Conservation (phyloP, 2,113 vertebrate genomes). For the Scolopax mira region DNA sequence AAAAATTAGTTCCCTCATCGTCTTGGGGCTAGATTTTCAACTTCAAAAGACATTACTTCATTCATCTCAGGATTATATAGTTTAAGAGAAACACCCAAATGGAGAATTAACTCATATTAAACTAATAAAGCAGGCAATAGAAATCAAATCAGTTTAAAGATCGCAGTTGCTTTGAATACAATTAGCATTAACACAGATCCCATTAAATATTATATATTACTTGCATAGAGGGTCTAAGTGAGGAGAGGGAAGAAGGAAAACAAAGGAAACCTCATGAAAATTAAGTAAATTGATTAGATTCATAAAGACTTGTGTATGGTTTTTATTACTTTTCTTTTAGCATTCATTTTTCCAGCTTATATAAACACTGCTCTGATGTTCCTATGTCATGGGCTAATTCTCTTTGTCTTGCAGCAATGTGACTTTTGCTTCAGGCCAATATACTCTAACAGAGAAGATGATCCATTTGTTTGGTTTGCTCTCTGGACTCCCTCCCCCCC, state of each 20-base stretch:
- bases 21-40: not conserved
- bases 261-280: not conserved
- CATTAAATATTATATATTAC: conserved; percentile 13
- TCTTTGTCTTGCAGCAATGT: not conserved
- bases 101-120: conserved; percentile 56
- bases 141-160: conserved; percentile 51
- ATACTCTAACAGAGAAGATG: not conserved
- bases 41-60: conserved; percentile 42
- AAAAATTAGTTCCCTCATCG: not conserved
- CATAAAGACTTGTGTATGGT: not conserved
- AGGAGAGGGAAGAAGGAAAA: not conserved
- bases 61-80: conserved; percentile 7
- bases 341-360: not conserved
- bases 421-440: not conserved
- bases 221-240: not conserved
- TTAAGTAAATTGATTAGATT: not conserved
- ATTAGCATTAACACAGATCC: not conserved
- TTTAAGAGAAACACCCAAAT: conserved; percentile 36
- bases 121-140: conserved; percentile 42
- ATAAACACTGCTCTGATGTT: not conserved
- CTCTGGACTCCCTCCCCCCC: not conserved
- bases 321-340: not conserved
- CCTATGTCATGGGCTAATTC: not conserved
- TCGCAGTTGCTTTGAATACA: conserved; percentile 13
- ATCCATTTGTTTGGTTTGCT: not conserved